A percentile compares a stretch with the other conserved stretches of the same genome.
Conservation (phyloP, 2,113 vertebrate species). For the Beaufortia kweichowensis region DNA sequence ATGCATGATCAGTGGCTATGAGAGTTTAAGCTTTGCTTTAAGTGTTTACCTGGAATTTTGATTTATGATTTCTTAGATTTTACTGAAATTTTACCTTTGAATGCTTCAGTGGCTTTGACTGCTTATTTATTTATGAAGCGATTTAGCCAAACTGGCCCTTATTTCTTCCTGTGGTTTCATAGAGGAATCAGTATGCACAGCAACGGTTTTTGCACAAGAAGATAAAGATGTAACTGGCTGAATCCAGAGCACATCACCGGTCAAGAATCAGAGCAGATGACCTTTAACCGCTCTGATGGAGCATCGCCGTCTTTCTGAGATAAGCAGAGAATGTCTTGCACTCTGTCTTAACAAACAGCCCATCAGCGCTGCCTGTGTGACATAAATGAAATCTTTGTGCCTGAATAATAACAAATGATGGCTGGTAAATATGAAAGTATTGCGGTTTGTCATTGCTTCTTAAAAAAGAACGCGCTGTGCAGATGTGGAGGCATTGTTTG, state of each 20-base stretch:
- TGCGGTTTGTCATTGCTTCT: slow-evolving; percentile 27
- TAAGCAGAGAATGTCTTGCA: slow-evolving; percentile 22
- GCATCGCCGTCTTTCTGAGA: slow-evolving; percentile 27
- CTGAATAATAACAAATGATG: slow-evolving; percentile 32
- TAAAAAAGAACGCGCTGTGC: slow-evolving; percentile 1
- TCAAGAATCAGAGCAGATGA: slow-evolving; percentile 40
- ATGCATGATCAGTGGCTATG: neutral
- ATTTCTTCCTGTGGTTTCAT: neutral
- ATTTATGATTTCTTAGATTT: slow-evolving; percentile 22
- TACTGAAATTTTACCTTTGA: slow-evolving; percentile 16
- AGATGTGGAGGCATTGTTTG: slow-evolving; percentile 44
- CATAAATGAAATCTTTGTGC: slow-evolving; percentile 38
- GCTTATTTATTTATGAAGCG: slow-evolving; percentile 9
- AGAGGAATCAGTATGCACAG: neutral
- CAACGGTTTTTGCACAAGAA: neutral
- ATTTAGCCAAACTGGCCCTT: slow-evolving; percentile 11
- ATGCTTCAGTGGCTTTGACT: slow-evolving; percentile 22
- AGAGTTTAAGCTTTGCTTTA: neutral
- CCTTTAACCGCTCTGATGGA: slow-evolving; percentile 49
- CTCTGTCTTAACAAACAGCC: slow-evolving; percentile 13
- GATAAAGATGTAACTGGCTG: neutral
- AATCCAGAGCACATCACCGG: slow-evolving; percentile 5
- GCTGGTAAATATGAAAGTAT: slow-evolving; percentile 1
- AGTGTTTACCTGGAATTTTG: neutral
- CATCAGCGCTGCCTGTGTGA: neutral